phyloP scores from a whole-genome alignment of 2,888 invertebrate genomes.

The Lycophotia porphyrea region DNA sequence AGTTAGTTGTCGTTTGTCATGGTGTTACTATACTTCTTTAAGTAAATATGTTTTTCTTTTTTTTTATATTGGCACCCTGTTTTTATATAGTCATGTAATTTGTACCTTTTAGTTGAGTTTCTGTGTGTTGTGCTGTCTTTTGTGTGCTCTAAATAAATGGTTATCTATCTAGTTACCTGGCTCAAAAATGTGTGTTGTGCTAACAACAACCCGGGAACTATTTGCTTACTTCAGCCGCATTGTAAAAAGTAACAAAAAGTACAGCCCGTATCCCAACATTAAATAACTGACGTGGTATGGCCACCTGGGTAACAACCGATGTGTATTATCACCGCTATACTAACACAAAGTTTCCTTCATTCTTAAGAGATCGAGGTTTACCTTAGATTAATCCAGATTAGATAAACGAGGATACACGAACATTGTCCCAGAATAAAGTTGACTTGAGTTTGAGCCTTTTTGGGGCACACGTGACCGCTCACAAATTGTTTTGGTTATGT shows the following conservation, averaged over 20 bases:
- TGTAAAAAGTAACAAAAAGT: not conserved
- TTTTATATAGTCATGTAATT: no score
- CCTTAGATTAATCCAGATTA: constrained; percentile 52
- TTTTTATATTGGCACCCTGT: no score
- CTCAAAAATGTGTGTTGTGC: not conserved
- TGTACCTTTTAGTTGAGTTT: no score
- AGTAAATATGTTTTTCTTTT: no score
- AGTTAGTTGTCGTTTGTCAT: no score
- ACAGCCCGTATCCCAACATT: not conserved
- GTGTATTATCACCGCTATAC: constrained; percentile 41
- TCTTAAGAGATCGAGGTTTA: constrained; percentile 33
- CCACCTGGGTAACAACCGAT: not conserved
- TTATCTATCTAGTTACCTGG: no score
- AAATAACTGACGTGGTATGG: not conserved
- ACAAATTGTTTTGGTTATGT: constrained; percentile 21
- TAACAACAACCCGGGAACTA: not conserved
- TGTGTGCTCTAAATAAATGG: no score
- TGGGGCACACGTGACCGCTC: constrained; percentile 10
- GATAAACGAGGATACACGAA: constrained; percentile 38
- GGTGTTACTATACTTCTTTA: no score
- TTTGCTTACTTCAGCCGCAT: constrained; percentile 8
- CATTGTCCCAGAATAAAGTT: constrained; percentile 36
- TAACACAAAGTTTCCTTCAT: constrained; percentile 29
- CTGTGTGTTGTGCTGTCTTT: no score
- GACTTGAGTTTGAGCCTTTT: constrained; percentile 14